phyloP scores from a whole-genome alignment of 2,888 invertebrate genomes.

The Agelastica alni region DNA sequence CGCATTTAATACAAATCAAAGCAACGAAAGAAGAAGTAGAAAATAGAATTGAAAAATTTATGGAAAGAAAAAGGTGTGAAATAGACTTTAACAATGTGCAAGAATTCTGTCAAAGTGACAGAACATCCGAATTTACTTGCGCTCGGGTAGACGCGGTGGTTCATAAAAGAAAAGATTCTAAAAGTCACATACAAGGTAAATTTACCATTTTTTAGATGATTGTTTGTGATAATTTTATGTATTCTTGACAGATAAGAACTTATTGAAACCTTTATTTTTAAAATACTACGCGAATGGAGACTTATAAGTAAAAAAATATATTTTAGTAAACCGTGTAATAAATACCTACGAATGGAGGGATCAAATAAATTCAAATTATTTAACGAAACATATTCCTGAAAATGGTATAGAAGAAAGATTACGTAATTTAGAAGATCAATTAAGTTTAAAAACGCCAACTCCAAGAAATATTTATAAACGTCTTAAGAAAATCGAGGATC shows the following conservation, averaged over 20 bases:
- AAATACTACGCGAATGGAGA: no score
- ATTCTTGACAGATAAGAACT: no score
- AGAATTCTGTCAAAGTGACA: constrained; percentile 67
- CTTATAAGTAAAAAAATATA: no score
- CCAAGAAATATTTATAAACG: constrained; percentile 69
- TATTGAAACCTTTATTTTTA: no score
- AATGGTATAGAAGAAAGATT: constrained; percentile 72
- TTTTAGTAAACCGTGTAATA: constrained; percentile 68
- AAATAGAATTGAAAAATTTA: constrained; percentile 73
- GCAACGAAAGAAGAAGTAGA: constrained; percentile 69
- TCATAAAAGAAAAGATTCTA: constrained; percentile 72
- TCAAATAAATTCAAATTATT: constrained; percentile 56
- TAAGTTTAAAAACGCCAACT: constrained; percentile 62
- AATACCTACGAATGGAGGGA: constrained; percentile 68
- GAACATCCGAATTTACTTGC: constrained; percentile 65
- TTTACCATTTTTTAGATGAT: no score
- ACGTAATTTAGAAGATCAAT: constrained; percentile 65
- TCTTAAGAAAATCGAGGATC: constrained; percentile 74
- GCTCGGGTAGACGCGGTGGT: constrained; percentile 78
- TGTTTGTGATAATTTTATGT: no score
- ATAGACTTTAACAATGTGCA: constrained; percentile 73
- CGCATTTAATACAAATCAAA: constrained; percentile 69
- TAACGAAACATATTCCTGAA: constrained; percentile 55
- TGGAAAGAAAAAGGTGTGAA: constrained; percentile 75
- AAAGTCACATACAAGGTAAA: constrained; percentile 80